Conservation (phyloP, 1,140 invertebrate species). For the Argopecten irradians region DNA sequence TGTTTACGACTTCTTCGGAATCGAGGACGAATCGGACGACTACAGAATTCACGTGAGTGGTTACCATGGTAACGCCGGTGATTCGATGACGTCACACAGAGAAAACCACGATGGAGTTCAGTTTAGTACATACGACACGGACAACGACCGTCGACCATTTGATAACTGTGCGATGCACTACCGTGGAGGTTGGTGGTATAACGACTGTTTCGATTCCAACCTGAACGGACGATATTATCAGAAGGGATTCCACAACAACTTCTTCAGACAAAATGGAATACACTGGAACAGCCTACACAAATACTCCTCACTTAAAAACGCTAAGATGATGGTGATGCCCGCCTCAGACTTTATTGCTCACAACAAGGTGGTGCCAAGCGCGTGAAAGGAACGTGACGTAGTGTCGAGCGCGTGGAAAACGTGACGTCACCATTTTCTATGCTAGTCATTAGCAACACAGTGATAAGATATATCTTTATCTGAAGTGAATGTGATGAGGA, state of each 20-base stretch:
- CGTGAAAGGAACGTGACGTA: background rate
- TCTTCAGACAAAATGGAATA: conserved; percentile 74
- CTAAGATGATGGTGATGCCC: conserved; percentile 74
- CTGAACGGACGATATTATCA: conserved; percentile 90
- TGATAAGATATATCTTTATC: background rate
- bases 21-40: conserved; percentile 82
- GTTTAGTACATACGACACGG: conserved; percentile 85
- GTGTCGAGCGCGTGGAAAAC: background rate
- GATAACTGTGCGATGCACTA: conserved; percentile 83
- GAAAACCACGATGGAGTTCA: conserved; percentile 83
- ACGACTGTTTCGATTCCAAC: conserved; percentile 94
- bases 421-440: background rate
- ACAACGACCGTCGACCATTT: conserved; percentile 85
- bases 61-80: conserved; percentile 81
- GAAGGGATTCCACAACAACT: conserved; percentile 72
- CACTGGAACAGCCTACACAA: conserved; percentile 76
- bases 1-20: conserved; percentile 83
- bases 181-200: conserved; percentile 80
- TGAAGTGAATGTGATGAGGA: background rate
- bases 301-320: conserved; percentile 73
- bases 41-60: conserved; percentile 83
- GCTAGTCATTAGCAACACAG: conserved; percentile 6
- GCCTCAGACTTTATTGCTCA: conserved; percentile 52
- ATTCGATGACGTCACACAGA: conserved; percentile 73
- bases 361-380: conserved; percentile 46